Evolutionary conservation across 92 coral and sea anemone genomes (phyloP), one percentile per base, ranked within the genome.

Genomic region (Bergia sp.): DNA sequence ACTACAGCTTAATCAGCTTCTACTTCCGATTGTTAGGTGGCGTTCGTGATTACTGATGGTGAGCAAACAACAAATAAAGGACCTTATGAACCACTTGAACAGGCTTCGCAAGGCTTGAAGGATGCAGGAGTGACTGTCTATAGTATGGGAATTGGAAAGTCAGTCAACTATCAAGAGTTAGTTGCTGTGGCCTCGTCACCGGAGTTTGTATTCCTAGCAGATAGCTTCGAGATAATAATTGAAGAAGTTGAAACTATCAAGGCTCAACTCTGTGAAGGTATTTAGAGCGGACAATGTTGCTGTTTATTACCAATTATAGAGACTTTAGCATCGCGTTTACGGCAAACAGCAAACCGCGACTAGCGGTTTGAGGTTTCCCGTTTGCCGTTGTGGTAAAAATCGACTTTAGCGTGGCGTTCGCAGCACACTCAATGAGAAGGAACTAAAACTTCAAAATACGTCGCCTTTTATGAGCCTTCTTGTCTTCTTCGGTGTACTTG

Each of bases 21-120:
- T 79, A 6, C 20, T 29, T 7, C 29, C 43, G 45, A n/a, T 69
- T 69, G 9, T 69, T 21, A 79, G 83, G 16, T 79, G 18, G 83
- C 83, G 21, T 79, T 79, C 43, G 83, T 79, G 69, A 79, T 79
- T 36, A 79, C 83, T 50, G 83, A 79, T 55, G 83, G 83, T 1
- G 3, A 79, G 43, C 83, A 79, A 79, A 79, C 83, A 53, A 53
- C 20, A 79, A 44, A 36, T 7, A 50, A n/a, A 38, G 83, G 67
- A 0, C 71, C 83, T 11, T 53, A 53, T 7, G 57, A 23, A 29
- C 83, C 83, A 10, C 83, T 80, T 55, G 45, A 80, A 36, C 44
- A 21, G 6, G 83, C 83, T 18, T 53, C 83, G 16, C 67, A 50
- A 42, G 69, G 83, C 57, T 16, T 80, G 83, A 50, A 80, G 37